Conservation (phyloP, 2,113 vertebrate species). For the Vombatus ursinus region DNA sequence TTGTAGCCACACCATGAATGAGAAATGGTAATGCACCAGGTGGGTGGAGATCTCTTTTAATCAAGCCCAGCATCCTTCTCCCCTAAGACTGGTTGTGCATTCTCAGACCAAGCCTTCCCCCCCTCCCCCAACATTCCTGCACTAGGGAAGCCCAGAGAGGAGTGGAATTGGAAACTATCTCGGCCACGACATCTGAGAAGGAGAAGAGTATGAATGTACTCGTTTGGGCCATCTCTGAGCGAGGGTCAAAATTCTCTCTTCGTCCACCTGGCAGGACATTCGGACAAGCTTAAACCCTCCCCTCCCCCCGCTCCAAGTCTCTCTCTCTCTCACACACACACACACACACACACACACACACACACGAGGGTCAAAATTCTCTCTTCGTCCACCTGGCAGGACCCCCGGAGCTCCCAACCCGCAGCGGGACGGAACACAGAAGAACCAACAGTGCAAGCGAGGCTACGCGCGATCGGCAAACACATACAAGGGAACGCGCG, state of each 20-base stretch:
- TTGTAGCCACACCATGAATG: too few relatives aligned
- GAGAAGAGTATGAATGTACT: conserved; percentile 90
- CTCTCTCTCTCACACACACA: too few relatives aligned
- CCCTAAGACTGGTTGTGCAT: background rate
- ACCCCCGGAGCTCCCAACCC: too few relatives aligned
- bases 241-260: conserved; percentile 75
- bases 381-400: too few relatives aligned
- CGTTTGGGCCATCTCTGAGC: conserved; percentile 84
- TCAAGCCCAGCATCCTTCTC: background rate
- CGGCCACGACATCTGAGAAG: conserved; percentile 88
- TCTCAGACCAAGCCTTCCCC: too few relatives aligned
- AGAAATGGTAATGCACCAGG: background rate
- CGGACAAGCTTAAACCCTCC: conserved; percentile 42
- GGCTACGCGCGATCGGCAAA: background rate
- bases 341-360: too few relatives aligned
- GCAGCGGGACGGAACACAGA: background rate
- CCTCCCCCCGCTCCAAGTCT: background rate
- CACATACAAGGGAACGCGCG: accelerated
- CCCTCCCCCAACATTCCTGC: conserved; percentile 7
- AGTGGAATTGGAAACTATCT: conserved; percentile 84
- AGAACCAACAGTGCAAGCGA: background rate
- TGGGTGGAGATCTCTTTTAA: background rate
- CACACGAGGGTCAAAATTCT: too few relatives aligned
- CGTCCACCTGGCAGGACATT: conserved; percentile 80
- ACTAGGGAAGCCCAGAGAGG: conserved; percentile 31